phyloP scores from a whole-genome alignment of 92 coral and sea anemone species.

The Paragorgia papillata region DNA sequence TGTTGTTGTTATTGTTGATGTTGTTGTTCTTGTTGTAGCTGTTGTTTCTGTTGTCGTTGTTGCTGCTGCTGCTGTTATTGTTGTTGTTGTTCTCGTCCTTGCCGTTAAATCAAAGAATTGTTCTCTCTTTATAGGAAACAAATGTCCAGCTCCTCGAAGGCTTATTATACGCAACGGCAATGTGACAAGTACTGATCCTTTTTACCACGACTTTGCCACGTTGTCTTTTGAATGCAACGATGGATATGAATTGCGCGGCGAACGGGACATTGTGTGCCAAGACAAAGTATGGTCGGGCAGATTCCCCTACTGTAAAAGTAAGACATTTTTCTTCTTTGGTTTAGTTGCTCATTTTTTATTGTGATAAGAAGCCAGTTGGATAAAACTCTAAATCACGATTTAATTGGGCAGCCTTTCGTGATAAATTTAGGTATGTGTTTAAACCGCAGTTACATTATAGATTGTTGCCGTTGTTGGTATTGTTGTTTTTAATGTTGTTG shows the following conservation, averaged over 20 bases:
- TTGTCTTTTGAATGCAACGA: slow-evolving; percentile 71
- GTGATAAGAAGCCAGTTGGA: too few species aligned
- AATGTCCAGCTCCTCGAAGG: slow-evolving; percentile 22
- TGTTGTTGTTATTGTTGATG: too few species aligned
- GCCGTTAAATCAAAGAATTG: not conserved
- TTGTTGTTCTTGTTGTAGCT: too few species aligned
- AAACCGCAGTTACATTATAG: too few species aligned
- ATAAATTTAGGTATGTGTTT: not conserved
- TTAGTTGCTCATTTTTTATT: not conserved
- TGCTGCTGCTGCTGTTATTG: too few species aligned
- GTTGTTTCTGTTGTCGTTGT: too few species aligned
- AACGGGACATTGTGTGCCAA: slow-evolving; percentile 64
- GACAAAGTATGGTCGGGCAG: slow-evolving; percentile 49
- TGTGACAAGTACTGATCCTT: slow-evolving; percentile 70
- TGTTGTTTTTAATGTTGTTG: not conserved
- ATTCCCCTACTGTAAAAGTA: slow-evolving; percentile 72
- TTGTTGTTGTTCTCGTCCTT: too few species aligned
- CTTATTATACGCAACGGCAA: slow-evolving; percentile 52
- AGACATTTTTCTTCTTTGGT: not conserved
- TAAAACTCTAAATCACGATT: too few species aligned
- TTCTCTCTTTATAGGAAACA: slow-evolving; percentile 28
- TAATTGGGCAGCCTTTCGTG: too few species aligned
- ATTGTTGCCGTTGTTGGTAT: not conserved
- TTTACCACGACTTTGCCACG: slow-evolving; percentile 63
- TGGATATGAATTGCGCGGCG: slow-evolving; percentile 67